Percentiles rank a stretch among this genome's conserved stretches.
Evolutionary conservation across 2,888 invertebrate species (phyloP).

Genomic region (Boloria euphrosyne): DNA sequence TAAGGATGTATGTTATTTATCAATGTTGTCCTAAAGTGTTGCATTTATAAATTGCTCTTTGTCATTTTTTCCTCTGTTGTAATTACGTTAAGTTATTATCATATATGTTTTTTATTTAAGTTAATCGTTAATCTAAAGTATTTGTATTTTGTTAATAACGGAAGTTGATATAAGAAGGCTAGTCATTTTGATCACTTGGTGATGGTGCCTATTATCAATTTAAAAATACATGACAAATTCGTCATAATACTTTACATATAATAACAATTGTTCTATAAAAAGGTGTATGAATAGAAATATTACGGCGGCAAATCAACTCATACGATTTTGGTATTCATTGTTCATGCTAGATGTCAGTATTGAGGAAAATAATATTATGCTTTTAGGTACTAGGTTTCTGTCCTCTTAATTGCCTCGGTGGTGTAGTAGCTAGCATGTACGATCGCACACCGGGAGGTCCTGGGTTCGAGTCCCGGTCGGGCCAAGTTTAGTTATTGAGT

Average conservation of each 20-base stretch:
- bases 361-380: too few species aligned
- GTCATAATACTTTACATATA: constrained; percentile 41
- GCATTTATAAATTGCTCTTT: constrained; percentile 36
- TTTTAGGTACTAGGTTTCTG: too few species aligned
- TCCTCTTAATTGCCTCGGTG: too few species aligned
- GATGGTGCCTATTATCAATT: constrained; percentile 27
- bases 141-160: constrained; percentile 21
- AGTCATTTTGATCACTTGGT: constrained; percentile 35
- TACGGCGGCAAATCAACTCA: too few species aligned
- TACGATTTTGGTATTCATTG: too few species aligned
- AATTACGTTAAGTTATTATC: constrained; percentile 13
- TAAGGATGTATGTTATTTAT: constrained; percentile 34
- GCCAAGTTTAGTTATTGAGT: too few species aligned
- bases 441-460: too few species aligned
- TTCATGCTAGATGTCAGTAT: too few species aligned
- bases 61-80: constrained; percentile 21
- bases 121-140: constrained; percentile 13
- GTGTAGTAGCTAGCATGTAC: too few species aligned
- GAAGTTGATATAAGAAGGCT: constrained; percentile 29
- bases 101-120: constrained; percentile 14
- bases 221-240: constrained; percentile 18
- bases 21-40: constrained; percentile 37
- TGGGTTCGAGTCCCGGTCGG: too few species aligned
- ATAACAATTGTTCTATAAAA: constrained; percentile 43
- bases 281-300: constrained; percentile 16